Conservation (phyloP, 2,113 vertebrate genomes). For the Hyla sarda region DNA sequence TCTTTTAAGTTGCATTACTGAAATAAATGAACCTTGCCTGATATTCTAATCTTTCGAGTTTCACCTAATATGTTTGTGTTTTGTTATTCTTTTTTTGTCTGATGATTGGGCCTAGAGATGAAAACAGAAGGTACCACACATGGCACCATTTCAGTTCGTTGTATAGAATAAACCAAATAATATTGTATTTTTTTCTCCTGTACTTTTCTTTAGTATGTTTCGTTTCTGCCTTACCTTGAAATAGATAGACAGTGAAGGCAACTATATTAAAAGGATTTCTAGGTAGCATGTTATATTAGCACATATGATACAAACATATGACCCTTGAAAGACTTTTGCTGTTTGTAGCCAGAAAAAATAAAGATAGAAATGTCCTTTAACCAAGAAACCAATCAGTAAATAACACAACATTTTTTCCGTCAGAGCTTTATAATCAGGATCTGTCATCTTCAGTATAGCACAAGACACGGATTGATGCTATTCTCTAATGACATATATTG, state of each 20-base stretch:
- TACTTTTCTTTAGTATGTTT: background rate
- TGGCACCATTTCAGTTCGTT: background rate
- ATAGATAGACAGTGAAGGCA: background rate
- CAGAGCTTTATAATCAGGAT: background rate
- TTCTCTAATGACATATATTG: background rate
- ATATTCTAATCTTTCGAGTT: too few species aligned
- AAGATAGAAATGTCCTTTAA: background rate
- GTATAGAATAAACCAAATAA: too few species aligned
- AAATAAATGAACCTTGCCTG: too few species aligned
- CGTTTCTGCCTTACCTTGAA: background rate
- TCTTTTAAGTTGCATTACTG: too few species aligned
- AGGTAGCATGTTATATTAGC: background rate
- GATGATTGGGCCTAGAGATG: too few species aligned
- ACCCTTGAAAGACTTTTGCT: background rate
- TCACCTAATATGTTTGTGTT: too few species aligned
- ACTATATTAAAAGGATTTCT: background rate
- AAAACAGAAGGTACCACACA: background rate
- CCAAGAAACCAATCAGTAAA: slow-evolving; percentile 1
- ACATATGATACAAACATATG: background rate
- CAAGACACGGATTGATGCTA: background rate
- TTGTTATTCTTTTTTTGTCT: too few species aligned
- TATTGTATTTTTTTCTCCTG: background rate
- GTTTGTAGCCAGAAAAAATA: background rate
- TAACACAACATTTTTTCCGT: background rate
- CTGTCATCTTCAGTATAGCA: slow-evolving; percentile 32